Evolutionary conservation across 2,888 invertebrate genomes (phyloP).

Genomic region (Acanthosepion pharaonis): DNA sequence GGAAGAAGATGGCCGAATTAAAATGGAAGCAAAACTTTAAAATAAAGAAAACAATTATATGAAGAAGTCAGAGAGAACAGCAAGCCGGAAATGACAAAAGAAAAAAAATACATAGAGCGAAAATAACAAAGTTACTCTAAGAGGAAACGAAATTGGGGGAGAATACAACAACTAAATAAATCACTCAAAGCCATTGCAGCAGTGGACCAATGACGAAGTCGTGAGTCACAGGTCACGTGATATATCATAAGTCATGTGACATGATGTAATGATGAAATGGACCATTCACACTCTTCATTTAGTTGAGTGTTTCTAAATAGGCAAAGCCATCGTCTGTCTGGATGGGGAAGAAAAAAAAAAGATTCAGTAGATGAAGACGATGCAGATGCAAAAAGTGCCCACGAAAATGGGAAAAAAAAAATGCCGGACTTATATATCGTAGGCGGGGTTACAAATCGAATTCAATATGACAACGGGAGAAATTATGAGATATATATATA

Average conservation of each 20-base stretch:
- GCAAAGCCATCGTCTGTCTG: background rate
- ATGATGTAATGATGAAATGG: constrained; percentile 23
- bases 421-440: background rate
- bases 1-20: background rate
- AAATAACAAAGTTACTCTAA: background rate
- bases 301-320: background rate
- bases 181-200: background rate
- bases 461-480: background rate
- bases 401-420: background rate
- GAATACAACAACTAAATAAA: background rate
- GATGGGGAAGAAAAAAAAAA: background rate
- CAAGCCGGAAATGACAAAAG: background rate
- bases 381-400: background rate
- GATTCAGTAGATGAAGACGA: background rate
- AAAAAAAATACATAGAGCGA: background rate
- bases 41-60: background rate
- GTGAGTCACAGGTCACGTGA: background rate
- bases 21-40: background rate
- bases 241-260: constrained; percentile 22
- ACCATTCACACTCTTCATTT: constrained; percentile 25
- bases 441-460: background rate
- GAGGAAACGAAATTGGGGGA: background rate
- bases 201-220: background rate
- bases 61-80: background rate
- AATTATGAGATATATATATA: background rate